These are phyloP conservation scores for Enteromius thamalakanensis DNA, from an alignment of 2,797 vertebrate species.

Conservation along the genomic window DNA sequence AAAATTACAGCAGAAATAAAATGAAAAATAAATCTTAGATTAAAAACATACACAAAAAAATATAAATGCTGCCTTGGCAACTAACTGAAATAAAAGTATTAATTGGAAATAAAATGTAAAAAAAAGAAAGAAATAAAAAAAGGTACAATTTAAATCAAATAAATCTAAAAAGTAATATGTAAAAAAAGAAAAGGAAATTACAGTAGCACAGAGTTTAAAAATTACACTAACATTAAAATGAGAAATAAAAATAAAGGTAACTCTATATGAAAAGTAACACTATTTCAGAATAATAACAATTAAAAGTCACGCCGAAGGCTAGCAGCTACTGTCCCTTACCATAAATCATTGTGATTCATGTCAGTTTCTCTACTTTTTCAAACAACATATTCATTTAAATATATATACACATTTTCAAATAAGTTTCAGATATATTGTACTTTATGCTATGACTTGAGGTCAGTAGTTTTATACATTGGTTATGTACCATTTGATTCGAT, in stretches of 20 bases:
- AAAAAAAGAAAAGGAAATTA: neutral
- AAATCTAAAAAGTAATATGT: neutral
- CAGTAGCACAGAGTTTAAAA: neutral
- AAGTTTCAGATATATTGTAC: neutral
- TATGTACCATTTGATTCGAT: neutral
- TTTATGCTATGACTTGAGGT: neutral
- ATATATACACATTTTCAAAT: neutral
- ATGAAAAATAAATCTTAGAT: neutral
- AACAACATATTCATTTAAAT: neutral
- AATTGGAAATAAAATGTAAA: neutral
- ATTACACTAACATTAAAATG: neutral
- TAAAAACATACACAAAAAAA: neutral
- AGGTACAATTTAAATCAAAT: neutral
- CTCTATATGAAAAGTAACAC: neutral
- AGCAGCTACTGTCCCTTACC: neutral
- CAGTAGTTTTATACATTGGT: neutral
- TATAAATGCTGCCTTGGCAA: neutral
- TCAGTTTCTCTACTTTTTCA: neutral
- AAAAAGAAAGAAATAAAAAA: neutral
- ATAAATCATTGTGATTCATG: neutral
- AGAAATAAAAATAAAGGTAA: neutral
- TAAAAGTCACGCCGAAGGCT: neutral
- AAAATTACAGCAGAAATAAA: neutral
- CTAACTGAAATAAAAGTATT: neutral
- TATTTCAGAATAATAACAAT: neutral